phyloP scores from a whole-genome alignment of 2,797 vertebrate species.

The Anguilla pacifica region DNA sequence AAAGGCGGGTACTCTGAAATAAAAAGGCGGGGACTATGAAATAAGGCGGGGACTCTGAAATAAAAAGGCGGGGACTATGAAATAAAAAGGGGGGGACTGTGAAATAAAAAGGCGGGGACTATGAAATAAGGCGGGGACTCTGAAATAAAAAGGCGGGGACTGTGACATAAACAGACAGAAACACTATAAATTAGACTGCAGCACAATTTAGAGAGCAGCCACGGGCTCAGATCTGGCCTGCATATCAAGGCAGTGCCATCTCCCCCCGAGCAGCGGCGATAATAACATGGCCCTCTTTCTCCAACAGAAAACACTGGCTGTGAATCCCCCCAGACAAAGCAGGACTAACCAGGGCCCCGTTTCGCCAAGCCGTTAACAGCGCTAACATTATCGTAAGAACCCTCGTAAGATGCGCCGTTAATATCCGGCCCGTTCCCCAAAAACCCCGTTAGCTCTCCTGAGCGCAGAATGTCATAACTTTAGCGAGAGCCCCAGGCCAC shows the following conservation, averaged over 20 bases:
- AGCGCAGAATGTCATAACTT: background rate
- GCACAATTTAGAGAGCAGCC: background rate
- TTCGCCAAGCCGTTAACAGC: background rate
- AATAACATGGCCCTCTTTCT: background rate
- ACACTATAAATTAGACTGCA: background rate
- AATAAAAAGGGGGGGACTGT: too few relatives aligned
- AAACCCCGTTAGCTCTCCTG: background rate
- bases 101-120: background rate
- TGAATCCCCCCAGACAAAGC: slow-evolving; percentile 17
- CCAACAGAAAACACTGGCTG: background rate
- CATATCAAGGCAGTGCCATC: background rate
- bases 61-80: too few relatives aligned
- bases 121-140: background rate
- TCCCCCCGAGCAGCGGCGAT: background rate
- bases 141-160: background rate
- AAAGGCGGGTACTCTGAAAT: too few relatives aligned
- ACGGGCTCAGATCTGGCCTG: background rate
- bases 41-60: background rate
- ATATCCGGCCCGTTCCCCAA: background rate
- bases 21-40: background rate
- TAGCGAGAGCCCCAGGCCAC: background rate
- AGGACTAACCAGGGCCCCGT: background rate
- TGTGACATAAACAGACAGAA: background rate
- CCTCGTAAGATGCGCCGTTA: background rate
- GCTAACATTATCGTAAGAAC: background rate